Conservation (phyloP, 1,140 invertebrate species). For the Bombus huntii region DNA sequence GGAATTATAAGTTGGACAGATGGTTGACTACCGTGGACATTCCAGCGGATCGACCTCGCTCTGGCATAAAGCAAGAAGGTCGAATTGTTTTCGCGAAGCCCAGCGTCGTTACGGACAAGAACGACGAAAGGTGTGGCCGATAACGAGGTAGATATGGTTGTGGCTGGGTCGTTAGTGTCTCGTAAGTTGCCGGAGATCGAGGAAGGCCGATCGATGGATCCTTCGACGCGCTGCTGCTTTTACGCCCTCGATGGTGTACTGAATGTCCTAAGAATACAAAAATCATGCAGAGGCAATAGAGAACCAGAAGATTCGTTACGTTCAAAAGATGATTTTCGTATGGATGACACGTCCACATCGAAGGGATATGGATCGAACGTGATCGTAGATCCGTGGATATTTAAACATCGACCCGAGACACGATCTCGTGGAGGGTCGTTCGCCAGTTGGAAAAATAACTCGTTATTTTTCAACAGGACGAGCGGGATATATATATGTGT, state of each 20-base stretch:
- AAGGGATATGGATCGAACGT: neutral
- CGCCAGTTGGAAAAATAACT: neutral
- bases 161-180: slow-evolving; percentile 40
- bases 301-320: neutral
- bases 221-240: slow-evolving; percentile 12
- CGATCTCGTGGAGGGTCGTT: neutral
- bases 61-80: slow-evolving; percentile 39
- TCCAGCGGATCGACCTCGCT: slow-evolving; percentile 34
- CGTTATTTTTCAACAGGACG: neutral
- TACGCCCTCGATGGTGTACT: slow-evolving; percentile 1
- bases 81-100: slow-evolving; percentile 58
- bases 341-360: neutral
- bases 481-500: slow-evolving; percentile 22
- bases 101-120: slow-evolving; percentile 25
- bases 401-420: slow-evolving; percentile 18
- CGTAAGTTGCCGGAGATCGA: slow-evolving; percentile 39
- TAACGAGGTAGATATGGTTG: slow-evolving; percentile 52
- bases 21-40: slow-evolving; percentile 55
- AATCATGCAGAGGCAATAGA: neutral
- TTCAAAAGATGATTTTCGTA: neutral
- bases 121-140: slow-evolving; percentile 50
- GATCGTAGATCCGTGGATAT: neutral
- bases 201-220: slow-evolving; percentile 52
- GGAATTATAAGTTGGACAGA: slow-evolving; percentile 40
- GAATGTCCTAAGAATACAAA: slow-evolving; percentile 44